Evolutionary conservation across 2,888 invertebrate species (phyloP).

Genomic region (Serrognathus titanus): DNA sequence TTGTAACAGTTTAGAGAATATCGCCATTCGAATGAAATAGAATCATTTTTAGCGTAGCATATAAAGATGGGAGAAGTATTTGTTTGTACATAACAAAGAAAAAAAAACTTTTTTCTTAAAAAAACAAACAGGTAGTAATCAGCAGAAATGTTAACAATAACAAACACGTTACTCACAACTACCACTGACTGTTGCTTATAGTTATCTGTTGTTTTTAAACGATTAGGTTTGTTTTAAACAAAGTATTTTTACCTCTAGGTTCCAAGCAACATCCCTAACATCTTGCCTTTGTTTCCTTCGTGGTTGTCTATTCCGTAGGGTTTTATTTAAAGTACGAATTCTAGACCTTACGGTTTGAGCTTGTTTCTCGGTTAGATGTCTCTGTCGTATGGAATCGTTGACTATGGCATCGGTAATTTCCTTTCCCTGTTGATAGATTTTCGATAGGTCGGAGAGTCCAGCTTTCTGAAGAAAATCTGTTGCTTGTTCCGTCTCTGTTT

Average conservation of each 20-base stretch:
- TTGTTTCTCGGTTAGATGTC: conserved; percentile 66
- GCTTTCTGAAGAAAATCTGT: conserved; percentile 73
- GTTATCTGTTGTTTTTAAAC: neutral
- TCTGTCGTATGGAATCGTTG: conserved; percentile 54
- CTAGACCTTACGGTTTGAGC: conserved; percentile 74
- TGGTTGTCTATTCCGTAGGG: conserved; percentile 65
- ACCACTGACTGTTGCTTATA: neutral
- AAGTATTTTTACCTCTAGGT: conserved; percentile 64
- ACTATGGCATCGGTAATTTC: conserved; percentile 65
- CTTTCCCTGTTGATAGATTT: conserved; percentile 66
- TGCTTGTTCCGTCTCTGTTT: conserved; percentile 72
- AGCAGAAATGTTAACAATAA: no score
- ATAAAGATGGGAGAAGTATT: no score
- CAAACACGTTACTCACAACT: neutral
- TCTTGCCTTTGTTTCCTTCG: conserved; percentile 60
- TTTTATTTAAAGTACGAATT: conserved; percentile 73
- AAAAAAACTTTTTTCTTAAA: no score
- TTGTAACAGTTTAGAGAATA: no score
- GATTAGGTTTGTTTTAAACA: neutral
- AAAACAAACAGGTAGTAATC: no score
- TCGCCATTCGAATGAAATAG: no score
- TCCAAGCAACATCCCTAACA: conserved; percentile 78
- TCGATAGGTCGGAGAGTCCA: conserved; percentile 67
- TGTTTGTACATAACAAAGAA: no score
- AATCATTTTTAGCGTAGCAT: no score